Conservation (phyloP, 1,140 invertebrate genomes). For the Brachionus angularis region DNA sequence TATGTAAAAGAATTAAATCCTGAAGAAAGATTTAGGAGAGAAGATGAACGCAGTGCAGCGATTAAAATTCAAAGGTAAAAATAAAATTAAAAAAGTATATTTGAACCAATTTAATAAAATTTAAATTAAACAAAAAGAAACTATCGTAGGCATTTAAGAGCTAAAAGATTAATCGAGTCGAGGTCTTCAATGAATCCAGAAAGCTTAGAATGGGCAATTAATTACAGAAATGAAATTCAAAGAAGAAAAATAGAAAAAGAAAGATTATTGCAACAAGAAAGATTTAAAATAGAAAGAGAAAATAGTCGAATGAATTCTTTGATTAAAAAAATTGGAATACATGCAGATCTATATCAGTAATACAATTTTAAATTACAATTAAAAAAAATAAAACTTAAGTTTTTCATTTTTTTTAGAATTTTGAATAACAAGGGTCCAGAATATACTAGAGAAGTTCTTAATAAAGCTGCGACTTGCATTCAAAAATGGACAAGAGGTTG, state of each 20-base stretch:
- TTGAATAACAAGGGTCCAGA: slow-evolving; percentile 17
- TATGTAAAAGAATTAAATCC: slow-evolving; percentile 39
- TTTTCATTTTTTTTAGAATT: not conserved
- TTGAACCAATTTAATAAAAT: not conserved
- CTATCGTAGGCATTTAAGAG: slow-evolving; percentile 4
- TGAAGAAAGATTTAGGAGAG: slow-evolving; percentile 1
- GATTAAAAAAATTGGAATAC: slow-evolving; percentile 34
- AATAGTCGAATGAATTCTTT: not conserved
- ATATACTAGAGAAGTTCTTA: slow-evolving; percentile 8
- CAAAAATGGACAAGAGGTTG: slow-evolving; percentile 38
- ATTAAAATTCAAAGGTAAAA: slow-evolving; percentile 38
- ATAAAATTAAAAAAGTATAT: not conserved
- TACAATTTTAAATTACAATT: not conserved
- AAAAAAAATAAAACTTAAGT: not conserved
- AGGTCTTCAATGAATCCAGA: not conserved
- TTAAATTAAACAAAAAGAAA: not conserved
- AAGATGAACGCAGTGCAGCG: slow-evolving; percentile 9
- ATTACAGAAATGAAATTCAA: slow-evolving; percentile 14
- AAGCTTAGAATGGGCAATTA: not conserved
- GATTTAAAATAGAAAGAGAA: not conserved
- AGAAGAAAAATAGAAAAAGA: slow-evolving; percentile 25
- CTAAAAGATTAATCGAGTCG: not conserved
- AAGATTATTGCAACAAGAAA: not conserved
- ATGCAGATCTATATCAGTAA: slow-evolving; percentile 34
- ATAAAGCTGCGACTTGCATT: slow-evolving; percentile 41